A percentile compares a stretch with the other conserved stretches of the same genome.
phyloP scores from a whole-genome alignment of 2,888 invertebrate genomes.

The Amphipyra tragopoginis region DNA sequence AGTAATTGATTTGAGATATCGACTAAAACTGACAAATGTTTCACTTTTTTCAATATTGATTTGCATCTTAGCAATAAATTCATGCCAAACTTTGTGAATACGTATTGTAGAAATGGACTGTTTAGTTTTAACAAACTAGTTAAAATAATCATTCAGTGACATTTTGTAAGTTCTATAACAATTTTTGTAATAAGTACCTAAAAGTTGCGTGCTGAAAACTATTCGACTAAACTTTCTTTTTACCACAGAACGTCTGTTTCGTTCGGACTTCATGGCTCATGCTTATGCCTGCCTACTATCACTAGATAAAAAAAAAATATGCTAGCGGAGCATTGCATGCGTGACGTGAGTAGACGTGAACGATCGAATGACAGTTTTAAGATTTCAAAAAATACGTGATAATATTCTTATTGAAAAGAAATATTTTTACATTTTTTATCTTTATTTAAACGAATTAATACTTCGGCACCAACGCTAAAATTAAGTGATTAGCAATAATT shows the following conservation, averaged over 20 bases:
- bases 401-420: constrained; percentile 76
- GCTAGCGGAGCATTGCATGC: constrained; percentile 62
- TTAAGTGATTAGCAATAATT: constrained; percentile 70
- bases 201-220: too few species aligned
- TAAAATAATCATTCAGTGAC: too few species aligned
- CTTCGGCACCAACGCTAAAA: constrained; percentile 66
- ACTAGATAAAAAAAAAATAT: constrained; percentile 54
- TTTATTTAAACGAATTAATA: constrained; percentile 73
- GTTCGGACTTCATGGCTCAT: constrained; percentile 2
- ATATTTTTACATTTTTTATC: constrained; percentile 84
- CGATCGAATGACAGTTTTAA: constrained; percentile 85
- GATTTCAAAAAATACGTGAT: constrained; percentile 81
- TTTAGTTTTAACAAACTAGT: too few species aligned
- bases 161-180: too few species aligned
- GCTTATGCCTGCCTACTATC: constrained; percentile 31
- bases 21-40: too few species aligned
- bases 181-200: too few species aligned
- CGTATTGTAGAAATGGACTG: too few species aligned
- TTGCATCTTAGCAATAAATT: too few species aligned
- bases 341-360: constrained; percentile 81
- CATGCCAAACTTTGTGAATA: too few species aligned
- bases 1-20: too few species aligned
- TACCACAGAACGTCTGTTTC: background rate
- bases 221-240: constrained; percentile 27
- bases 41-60: too few species aligned